Evolutionary conservation across 37 sponge, comb jelly and placozoan genomes (phyloP).

Genomic region (Chondrosia reniformis): DNA sequence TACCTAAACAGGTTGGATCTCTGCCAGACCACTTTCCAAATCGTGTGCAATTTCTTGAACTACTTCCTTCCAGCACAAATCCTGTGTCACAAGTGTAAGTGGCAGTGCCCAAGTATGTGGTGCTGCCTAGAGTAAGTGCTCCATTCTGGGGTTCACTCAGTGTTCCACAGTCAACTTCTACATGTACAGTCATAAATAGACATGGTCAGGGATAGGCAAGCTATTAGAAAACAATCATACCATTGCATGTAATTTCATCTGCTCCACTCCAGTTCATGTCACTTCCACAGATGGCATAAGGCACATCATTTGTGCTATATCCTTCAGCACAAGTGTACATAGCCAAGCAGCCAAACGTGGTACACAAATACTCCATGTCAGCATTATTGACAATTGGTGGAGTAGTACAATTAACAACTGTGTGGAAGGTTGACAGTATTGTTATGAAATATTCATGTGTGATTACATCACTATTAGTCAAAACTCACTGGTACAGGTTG

Average conservation of each 20-base stretch:
- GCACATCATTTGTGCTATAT: no score
- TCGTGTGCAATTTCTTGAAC: background rate
- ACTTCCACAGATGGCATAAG: no score
- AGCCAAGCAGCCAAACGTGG: no score
- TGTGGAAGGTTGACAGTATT: background rate
- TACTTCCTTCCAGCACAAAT: background rate
- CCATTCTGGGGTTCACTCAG: constrained; percentile 6
- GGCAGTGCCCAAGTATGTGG: background rate
- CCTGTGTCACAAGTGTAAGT: constrained; percentile 7
- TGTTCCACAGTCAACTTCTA: constrained; percentile 10
- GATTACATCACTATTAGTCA: background rate
- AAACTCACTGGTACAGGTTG: background rate
- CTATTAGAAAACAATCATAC: no score
- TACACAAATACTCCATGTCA: no score
- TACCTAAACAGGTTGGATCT: background rate
- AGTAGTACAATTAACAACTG: background rate
- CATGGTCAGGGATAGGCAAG: background rate
- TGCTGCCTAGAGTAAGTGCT: background rate
- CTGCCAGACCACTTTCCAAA: background rate
- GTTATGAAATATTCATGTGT: background rate
- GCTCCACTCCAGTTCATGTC: no score
- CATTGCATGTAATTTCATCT: no score
- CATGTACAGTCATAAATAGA: background rate
- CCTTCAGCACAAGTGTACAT: no score
- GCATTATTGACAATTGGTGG: background rate